Conservation (phyloP, 2,888 invertebrate genomes). For the Ditula angustiorana region DNA sequence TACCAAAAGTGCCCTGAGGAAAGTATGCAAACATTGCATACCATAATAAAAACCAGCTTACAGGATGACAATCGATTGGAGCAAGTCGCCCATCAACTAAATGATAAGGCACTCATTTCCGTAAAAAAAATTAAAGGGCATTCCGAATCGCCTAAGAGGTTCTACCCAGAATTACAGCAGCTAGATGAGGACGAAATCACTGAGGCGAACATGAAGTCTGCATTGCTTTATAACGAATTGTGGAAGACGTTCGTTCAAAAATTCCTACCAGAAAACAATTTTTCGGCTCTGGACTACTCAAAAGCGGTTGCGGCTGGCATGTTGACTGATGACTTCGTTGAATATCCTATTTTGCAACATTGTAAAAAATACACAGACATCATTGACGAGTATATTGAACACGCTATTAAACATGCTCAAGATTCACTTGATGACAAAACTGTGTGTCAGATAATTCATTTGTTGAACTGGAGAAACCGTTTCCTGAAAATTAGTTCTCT, state of each 20-base stretch:
- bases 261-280: slow-evolving; percentile 48
- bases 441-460: slow-evolving; percentile 72
- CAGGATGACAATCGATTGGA: slow-evolving; percentile 41
- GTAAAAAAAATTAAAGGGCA: slow-evolving; percentile 44
- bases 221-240: slow-evolving; percentile 77
- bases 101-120: slow-evolving; percentile 53
- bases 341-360: slow-evolving; percentile 83
- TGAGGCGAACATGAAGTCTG: slow-evolving; percentile 68
- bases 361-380: slow-evolving; percentile 78
- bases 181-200: slow-evolving; percentile 47
- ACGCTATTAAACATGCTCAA: slow-evolving; percentile 58
- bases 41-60: slow-evolving; percentile 51
- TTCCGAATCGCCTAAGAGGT: slow-evolving; percentile 57
- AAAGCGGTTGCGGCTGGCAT: slow-evolving; percentile 71
- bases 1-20: slow-evolving; percentile 65
- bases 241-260: slow-evolving; percentile 50
- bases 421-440: slow-evolving; percentile 62
- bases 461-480: slow-evolving; percentile 84
- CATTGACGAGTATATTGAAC: slow-evolving; percentile 74
- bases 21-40: slow-evolving; percentile 50
- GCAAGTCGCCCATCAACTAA: slow-evolving; percentile 49
- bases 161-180: slow-evolving; percentile 60
- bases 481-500: slow-evolving; percentile 72
- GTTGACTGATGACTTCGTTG: slow-evolving; percentile 76
- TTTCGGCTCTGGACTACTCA: slow-evolving; percentile 82